Conservation (phyloP, 2,888 invertebrate genomes). For the Protophormia terraenovae region DNA sequence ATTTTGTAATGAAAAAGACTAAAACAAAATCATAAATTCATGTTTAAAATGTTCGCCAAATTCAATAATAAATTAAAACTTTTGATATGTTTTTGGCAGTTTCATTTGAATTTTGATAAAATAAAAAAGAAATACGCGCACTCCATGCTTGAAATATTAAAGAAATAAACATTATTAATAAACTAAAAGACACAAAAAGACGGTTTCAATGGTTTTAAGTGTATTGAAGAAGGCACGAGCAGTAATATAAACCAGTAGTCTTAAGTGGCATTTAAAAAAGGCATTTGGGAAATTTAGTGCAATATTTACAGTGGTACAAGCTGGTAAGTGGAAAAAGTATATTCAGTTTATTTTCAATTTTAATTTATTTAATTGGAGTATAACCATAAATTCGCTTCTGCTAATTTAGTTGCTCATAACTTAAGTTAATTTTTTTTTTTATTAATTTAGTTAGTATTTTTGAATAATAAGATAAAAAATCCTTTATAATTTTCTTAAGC, state of each 20-base stretch:
- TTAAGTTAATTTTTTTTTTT: no score
- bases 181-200: constrained; percentile 7
- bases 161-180: background rate
- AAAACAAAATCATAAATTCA: constrained; percentile 53
- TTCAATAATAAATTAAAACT: constrained; percentile 53
- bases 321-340: constrained; percentile 17
- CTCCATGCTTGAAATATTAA: constrained; percentile 45
- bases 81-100: constrained; percentile 57
- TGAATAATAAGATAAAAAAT: no score
- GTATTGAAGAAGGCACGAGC: constrained; percentile 16
- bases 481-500: no score
- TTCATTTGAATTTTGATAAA: constrained; percentile 61
- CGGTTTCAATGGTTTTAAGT: constrained; percentile 3
- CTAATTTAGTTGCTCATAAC: no score
- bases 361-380: no score
- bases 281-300: background rate
- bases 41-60: constrained; percentile 37
- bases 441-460: no score
- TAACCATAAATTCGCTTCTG: no score
- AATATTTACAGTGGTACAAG: constrained; percentile 32
- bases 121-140: background rate
- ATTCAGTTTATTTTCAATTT: background rate
- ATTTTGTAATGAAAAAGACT: background rate
- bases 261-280: constrained; percentile 5
- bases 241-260: constrained; percentile 37